These are phyloP conservation scores for Xyliphius kryptos DNA, from an alignment of 2,113 vertebrate genomes.

Conservation along the genomic window DNA sequence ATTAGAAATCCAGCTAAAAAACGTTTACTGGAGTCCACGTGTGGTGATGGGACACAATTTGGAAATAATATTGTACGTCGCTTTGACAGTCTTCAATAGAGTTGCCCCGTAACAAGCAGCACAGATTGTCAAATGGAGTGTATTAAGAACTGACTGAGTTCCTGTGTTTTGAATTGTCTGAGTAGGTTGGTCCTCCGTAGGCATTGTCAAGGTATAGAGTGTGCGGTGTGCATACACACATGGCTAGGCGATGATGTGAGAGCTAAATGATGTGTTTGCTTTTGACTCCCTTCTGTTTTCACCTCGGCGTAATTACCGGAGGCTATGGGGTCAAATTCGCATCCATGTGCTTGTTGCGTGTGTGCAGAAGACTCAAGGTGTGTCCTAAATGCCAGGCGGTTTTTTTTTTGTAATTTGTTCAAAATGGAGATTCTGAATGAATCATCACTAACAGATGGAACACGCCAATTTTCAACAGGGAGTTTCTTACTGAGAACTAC, in stretches of 20 bases:
- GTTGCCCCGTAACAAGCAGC: too few relatives aligned
- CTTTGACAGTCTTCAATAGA: too few relatives aligned
- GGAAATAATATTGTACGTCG: too few relatives aligned
- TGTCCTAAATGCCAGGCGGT: background rate
- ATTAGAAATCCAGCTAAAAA: too few relatives aligned
- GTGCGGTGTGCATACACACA: background rate
- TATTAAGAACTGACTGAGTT: too few relatives aligned
- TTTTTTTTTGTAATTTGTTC: background rate
- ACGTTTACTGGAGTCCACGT: too few relatives aligned
- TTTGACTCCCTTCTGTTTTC: constrained; percentile 8
- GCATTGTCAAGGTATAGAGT: background rate
- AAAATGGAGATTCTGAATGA: background rate
- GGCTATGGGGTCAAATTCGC: constrained; percentile 7
- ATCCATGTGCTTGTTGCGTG: constrained; percentile 4
- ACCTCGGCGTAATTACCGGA: constrained; percentile 9
- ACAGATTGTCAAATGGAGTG: too few relatives aligned
- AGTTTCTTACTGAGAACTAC: background rate
- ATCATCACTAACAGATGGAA: background rate
- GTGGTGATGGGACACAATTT: too few relatives aligned
- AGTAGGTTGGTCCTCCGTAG: too few relatives aligned
- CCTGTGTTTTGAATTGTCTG: too few relatives aligned
- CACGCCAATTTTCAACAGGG: background rate
- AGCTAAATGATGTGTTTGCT: constrained; percentile 4
- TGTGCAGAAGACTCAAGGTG: background rate
- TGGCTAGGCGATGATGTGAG: background rate